A percentile compares a stretch with the other conserved stretches of the same genome.
These are phyloP conservation scores for Olivierus martensii DNA, from an alignment of 1,140 invertebrate genomes.

Conservation along the genomic window DNA sequence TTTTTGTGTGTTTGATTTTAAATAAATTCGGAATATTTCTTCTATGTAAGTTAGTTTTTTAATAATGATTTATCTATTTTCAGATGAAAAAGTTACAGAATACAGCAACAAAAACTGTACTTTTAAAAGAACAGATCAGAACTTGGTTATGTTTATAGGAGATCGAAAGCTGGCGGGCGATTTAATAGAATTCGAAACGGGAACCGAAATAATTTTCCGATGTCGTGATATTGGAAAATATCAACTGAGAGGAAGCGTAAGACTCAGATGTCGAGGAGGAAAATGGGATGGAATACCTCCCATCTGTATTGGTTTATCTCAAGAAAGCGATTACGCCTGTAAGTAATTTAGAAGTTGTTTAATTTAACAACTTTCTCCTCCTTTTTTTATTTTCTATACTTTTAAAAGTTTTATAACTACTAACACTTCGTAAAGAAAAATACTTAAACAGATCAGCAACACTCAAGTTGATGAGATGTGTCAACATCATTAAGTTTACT, in stretches of 20 bases:
- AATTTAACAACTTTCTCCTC: not conserved
- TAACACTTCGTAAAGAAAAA: too few species aligned
- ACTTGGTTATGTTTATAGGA: conserved; percentile 61
- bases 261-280: conserved; percentile 52
- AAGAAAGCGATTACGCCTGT: conserved; percentile 71
- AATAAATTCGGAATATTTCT: too few species aligned
- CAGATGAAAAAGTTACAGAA: not conserved
- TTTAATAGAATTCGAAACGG: conserved; percentile 55
- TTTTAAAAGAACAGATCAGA: conserved; percentile 58
- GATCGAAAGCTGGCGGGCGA: conserved; percentile 55
- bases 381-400: too few species aligned
- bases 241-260: conserved; percentile 40
- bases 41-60: too few species aligned
- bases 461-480: too few species aligned
- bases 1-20: too few species aligned
- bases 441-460: too few species aligned
- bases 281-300: conserved; percentile 63
- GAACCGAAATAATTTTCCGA: conserved; percentile 48
- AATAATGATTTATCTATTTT: too few species aligned
- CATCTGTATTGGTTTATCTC: conserved; percentile 59
- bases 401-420: too few species aligned
- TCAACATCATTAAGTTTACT: too few species aligned
- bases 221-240: conserved; percentile 64
- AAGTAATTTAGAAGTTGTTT: conserved; percentile 26
- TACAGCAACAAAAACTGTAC: conserved; percentile 50